Evolutionary conservation across 1,140 invertebrate genomes (phyloP), one percentile per base, ranked within the genome.

Genomic region (Cheumatopsyche charites): DNA sequence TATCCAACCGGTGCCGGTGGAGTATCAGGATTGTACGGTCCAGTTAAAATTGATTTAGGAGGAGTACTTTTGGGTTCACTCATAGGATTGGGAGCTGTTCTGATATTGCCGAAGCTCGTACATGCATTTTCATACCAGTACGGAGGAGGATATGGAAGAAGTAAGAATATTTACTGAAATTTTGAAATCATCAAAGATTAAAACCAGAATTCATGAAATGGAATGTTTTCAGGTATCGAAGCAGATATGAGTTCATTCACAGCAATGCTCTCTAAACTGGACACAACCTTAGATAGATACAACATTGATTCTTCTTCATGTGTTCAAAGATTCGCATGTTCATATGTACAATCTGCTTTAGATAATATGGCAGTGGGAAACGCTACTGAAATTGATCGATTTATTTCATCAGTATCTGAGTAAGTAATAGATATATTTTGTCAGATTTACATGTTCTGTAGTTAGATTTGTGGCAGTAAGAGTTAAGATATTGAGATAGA

Each of bases 271-370:
- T 86, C 87, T 36, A 88, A 86, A 77, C 81, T 94, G n/a, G 92
- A 94, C 75, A 88, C 91, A 68, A 85, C 87, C 0, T 77, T 94
- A 5, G 87, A 87, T 0, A 86, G 89, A 71, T 88, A 93, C 73
- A 90, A 92, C 70, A 90, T 94, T 23, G 92, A 94, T 77, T 91
- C 91, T 0, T 88, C 88, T 0, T 89, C 88, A 7, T 94, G 92
- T 77, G 88, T 91, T 85, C 91, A 93, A 80, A 86, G 92, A 47
- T 86, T 91, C 4, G 86, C 92, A 12, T 94, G 92, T 73, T 89
- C 89, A 0, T 92, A 92, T 77, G 86, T 92, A 1, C 88, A 91
- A 71, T 86, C 89, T 19, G 89, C 91, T 0, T 86, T 86, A 42
- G 86, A 88, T 61, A 89, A 88, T 66, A 83, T 88, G 75, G 80